These are phyloP conservation scores for Hydrozoanthus tunicans DNA, from an alignment of 64 coral and sea anemone genomes.

Conservation along the genomic window DNA sequence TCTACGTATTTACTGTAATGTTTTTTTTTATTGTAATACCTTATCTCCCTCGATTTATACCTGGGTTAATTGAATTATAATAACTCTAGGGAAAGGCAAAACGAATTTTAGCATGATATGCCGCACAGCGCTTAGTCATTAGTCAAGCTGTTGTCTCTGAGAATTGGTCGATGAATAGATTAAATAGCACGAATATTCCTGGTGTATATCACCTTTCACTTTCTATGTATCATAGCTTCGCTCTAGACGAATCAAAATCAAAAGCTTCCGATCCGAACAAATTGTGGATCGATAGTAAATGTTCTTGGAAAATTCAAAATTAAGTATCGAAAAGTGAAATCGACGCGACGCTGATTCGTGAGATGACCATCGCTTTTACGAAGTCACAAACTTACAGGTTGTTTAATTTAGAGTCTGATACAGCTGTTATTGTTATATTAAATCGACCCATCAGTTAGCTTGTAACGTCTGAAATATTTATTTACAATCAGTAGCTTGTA, in stretches of 20 bases:
- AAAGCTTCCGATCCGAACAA: background rate
- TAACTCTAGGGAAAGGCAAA: conserved; percentile 2
- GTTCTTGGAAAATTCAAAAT: background rate
- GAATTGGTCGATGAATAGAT: background rate
- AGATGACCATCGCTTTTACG: background rate
- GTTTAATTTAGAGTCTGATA: conserved; percentile 2
- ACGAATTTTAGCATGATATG: conserved; percentile 1
- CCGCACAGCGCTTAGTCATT: background rate
- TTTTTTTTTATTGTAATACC: conserved; percentile 9
- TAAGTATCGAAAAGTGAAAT: background rate
- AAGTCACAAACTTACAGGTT: conserved; percentile 32
- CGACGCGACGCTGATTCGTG: background rate
- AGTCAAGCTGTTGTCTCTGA: background rate
- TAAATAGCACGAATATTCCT: background rate
- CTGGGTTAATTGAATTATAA: conserved; percentile 25
- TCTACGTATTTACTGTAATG: background rate
- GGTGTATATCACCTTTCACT: conserved; percentile 11
- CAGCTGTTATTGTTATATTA: conserved; percentile 5
- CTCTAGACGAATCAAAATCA: conserved; percentile 8
- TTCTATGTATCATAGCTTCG: conserved; percentile 14
- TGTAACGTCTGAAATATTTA: conserved; percentile 41
- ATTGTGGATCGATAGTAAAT: background rate
- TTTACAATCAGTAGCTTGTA: background rate
- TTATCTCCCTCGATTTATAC: background rate
- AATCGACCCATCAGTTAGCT: background rate